Evolutionary conservation across 2,797 vertebrate genomes (phyloP), one percentile per base, ranked within the genome.

Genomic region (Catostomus latipinnis): DNA sequence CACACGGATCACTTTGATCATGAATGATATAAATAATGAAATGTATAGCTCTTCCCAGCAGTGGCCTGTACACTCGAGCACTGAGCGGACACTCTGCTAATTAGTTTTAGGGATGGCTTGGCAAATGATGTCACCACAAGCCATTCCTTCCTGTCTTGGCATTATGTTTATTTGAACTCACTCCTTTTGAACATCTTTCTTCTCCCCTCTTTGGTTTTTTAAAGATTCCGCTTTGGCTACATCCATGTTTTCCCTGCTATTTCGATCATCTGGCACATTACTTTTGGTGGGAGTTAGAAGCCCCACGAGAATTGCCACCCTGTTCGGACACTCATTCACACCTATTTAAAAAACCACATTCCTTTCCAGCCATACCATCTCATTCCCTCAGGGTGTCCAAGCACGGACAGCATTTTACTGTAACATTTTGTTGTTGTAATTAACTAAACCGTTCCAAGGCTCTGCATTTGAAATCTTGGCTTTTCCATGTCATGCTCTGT

Each of bases 151-250:
- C 88, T 88, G 68, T 89, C 76, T 82, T 86, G 80, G 78, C 85
- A 72, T 87, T 82, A 82, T 89, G 85, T 92, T 92, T 92, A 91
- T 92, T 93, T 91, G 87, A 87, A 63, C 86, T 88, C 86, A 8
- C 85, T 81, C 53, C 16, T 85, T 88, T 82, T 78, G 22, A 81
- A 72, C 72, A 16, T 34, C 52, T 70, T 82, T 70, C 57, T 68
- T 58, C 10, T 80, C 86, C 82, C 89, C 34, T 34, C 34, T 34
- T 34, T 34, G 2, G 2, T 81, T 89, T 88, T 90, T 90, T 84
- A 82, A 90, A 80, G 87, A 87, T 83, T 76, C 75, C 81, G 85
- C 84, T 86, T 84, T 91, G 91, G 90, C 91, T 76, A 74, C 54
- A 56, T 84, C 80, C 60, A 7, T 89, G 88, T 91, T 93, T 92